These are phyloP conservation scores for Colletes gigas DNA, from an alignment of 1,140 invertebrate species.

Conservation along the genomic window DNA sequence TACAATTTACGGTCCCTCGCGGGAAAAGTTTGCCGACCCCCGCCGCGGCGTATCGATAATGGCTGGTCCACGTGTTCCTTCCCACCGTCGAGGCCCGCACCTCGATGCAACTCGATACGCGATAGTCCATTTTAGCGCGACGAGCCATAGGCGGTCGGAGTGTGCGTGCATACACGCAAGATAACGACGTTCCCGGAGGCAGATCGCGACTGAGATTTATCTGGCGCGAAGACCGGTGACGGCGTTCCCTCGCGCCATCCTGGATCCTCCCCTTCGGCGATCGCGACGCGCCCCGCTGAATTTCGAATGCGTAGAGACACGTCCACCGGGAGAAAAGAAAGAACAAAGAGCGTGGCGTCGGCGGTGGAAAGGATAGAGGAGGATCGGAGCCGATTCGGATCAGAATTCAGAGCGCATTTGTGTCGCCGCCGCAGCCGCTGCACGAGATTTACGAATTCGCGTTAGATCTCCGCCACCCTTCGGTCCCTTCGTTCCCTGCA, in stretches of 20 bases:
- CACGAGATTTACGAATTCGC: conserved; percentile 58
- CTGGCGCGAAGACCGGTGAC: conserved; percentile 50
- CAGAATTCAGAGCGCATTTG: conserved; percentile 60
- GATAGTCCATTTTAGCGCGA: conserved; percentile 1
- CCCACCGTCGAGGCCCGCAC: conserved; percentile 19
- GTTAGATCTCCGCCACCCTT: conserved; percentile 36
- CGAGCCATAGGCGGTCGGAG: not conserved
- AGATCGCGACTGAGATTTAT: conserved; percentile 65
- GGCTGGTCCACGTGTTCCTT: conserved; percentile 30
- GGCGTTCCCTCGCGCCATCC: conserved; percentile 50
- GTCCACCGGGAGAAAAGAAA: conserved; percentile 3
- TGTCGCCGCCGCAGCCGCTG: conserved; percentile 40
- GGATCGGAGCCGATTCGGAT: conserved; percentile 39
- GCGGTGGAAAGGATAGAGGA: not conserved
- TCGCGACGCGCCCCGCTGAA: conserved; percentile 35
- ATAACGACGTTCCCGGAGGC: conserved; percentile 56
- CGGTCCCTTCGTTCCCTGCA: not conserved
- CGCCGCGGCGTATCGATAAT: conserved; percentile 11
- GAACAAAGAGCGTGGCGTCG: not conserved
- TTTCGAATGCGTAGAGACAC: conserved; percentile 51
- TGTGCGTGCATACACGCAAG: conserved; percentile 19
- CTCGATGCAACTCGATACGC: conserved; percentile 17
- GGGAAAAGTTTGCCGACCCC: too few relatives aligned
- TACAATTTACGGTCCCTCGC: too few relatives aligned
- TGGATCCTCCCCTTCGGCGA: conserved; percentile 36